Evolutionary conservation across 2,888 invertebrate species (phyloP).

Genomic region (Tinea trinotella): DNA sequence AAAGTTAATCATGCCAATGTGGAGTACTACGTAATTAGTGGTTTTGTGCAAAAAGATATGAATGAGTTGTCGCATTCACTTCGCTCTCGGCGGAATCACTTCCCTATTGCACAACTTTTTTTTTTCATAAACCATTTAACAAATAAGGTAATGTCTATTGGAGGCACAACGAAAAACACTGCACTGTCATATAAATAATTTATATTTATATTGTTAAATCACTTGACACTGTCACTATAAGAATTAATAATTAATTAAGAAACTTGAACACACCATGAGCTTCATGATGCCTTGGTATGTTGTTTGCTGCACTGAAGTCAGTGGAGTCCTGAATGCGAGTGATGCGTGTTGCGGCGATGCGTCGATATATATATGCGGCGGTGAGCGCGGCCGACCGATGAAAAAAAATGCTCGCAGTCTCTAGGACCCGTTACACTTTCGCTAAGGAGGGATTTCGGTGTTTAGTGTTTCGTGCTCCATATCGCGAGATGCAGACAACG

Average conservation of each 20-base stretch:
- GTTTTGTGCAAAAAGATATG: conserved; percentile 22
- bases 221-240: conserved; percentile 22
- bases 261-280: conserved; percentile 63
- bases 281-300: conserved; percentile 68
- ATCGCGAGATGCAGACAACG: conserved; percentile 14
- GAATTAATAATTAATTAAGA: neutral
- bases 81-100: conserved; percentile 26
- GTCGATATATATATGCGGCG: conserved; percentile 63
- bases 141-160: neutral
- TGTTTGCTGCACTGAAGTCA: conserved; percentile 72
- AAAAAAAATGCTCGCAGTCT: conserved; percentile 56
- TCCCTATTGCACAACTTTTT: conserved; percentile 43
- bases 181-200: neutral
- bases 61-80: conserved; percentile 39
- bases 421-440: conserved; percentile 70
- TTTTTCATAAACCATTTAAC: neutral
- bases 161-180: neutral
- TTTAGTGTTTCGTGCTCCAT: neutral
- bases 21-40: conserved; percentile 26
- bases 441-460: conserved; percentile 51
- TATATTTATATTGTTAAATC: no score
- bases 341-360: conserved; percentile 57
- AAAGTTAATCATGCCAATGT: conserved; percentile 17
- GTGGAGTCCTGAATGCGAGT: conserved; percentile 70
- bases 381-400: conserved; percentile 62